Evolutionary conservation across 2,888 invertebrate species (phyloP).

Genomic region (Gortyna flavago): DNA sequence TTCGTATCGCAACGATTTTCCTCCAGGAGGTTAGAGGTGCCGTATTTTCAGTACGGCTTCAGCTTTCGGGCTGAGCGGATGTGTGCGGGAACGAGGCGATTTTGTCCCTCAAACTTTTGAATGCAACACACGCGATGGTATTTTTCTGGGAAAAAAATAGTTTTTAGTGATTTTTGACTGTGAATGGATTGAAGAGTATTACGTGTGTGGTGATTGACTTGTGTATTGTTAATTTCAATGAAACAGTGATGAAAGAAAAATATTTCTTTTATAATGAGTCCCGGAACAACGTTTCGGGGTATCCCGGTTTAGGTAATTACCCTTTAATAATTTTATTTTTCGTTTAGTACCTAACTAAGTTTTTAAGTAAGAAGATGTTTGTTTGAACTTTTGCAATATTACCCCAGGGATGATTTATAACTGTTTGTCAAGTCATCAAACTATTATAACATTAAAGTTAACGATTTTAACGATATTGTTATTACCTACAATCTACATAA

Average conservation of each 20-base stretch:
- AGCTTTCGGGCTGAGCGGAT: slow-evolving; percentile 79
- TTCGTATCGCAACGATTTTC: slow-evolving; percentile 57
- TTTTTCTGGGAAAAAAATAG: slow-evolving; percentile 38
- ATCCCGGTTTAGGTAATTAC: slow-evolving; percentile 80
- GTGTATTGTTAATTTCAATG: slow-evolving; percentile 65
- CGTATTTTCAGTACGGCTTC: slow-evolving; percentile 80
- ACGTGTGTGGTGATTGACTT: slow-evolving; percentile 63
- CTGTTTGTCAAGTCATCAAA: background rate
- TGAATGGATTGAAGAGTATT: slow-evolving; percentile 56
- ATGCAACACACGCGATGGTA: slow-evolving; percentile 58
- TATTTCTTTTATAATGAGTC: slow-evolving; percentile 64
- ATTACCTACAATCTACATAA: too few relatives aligned
- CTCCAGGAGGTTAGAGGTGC: slow-evolving; percentile 52
- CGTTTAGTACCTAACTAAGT: slow-evolving; percentile 21
- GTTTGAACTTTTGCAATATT: background rate
- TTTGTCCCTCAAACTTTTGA: slow-evolving; percentile 79
- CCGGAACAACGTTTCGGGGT: slow-evolving; percentile 70
- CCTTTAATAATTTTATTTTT: slow-evolving; percentile 33
- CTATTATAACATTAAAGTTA: background rate
- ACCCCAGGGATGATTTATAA: background rate
- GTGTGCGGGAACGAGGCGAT: slow-evolving; percentile 73
- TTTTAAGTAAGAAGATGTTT: background rate
- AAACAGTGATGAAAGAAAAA: slow-evolving; percentile 67
- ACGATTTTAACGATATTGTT: background rate
- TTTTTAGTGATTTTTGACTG: slow-evolving; percentile 53